Evolutionary conservation across 1,140 invertebrate genomes (phyloP), one percentile per base, ranked within the genome.

Genomic region (Phymorhynchus buccinoides): DNA sequence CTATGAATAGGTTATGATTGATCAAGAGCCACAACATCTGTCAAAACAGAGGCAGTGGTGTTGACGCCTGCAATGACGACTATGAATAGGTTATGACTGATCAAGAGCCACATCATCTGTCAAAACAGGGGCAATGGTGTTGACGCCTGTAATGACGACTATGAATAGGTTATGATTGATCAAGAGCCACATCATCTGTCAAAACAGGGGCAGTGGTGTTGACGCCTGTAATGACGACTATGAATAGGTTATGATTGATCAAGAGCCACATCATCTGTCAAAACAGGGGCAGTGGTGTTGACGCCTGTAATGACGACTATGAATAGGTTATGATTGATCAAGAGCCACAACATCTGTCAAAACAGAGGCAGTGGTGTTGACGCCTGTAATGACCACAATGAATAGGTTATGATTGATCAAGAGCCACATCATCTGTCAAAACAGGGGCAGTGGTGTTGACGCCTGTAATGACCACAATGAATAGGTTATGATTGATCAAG

Each of bases 111-210:
- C n/a, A n/a, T n/a, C n/a, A n/a, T n/a, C n/a, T n/a, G n/a, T n/a
- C n/a, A 87, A 48, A 1, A 82, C 80, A 4, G 66, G 62, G 30
- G 44, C 52, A 9, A 4, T 4, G 4, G 52, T 83, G 44, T 14
- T 73, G 41, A 52, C 44, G 0, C 86, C 86, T 86, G 62, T 12
- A 77, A 18, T 62, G 16, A 16, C 16, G 16, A n/a, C 56, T 62
- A 16, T n/a, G n/a, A 62, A n/a, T 62, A 32, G 37, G 32, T 2
- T 18, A 27, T 35, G n/a, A 6, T n/a, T n/a, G n/a, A n/a, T n/a
- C n/a, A n/a, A n/a, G n/a, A n/a, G n/a, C n/a, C n/a, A n/a, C n/a
- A n/a, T n/a, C n/a, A n/a, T n/a, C n/a, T n/a, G n/a, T n/a, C 35
- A 12, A 18, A 7, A 77, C 30, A 52, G 35, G n/a, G n/a, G n/a